Evolutionary conservation across 2,797 vertebrate species (phyloP).

Genomic region (Calcarius lapponicus): DNA sequence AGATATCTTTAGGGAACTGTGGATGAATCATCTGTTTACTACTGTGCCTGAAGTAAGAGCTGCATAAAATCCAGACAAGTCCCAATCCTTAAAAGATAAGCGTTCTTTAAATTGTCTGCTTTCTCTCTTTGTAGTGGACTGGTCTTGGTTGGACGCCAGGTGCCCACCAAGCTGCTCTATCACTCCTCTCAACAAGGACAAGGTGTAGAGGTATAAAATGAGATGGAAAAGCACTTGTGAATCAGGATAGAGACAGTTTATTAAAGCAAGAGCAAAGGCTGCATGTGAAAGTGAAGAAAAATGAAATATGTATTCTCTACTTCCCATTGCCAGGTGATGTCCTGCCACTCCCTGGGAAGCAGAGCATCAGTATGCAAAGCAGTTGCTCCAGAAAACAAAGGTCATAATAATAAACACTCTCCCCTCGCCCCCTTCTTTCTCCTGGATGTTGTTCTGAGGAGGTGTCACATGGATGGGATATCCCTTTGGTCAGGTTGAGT

Average conservation of each 20-base stretch:
- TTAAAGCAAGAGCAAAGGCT: background rate
- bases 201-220: background rate
- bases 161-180: background rate
- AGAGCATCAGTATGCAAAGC: background rate
- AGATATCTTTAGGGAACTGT: background rate
- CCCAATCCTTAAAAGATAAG: background rate
- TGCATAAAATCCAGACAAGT: background rate
- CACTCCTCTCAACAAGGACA: background rate
- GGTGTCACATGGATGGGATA: background rate
- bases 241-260: background rate
- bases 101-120: background rate
- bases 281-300: background rate
- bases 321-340: background rate
- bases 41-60: background rate
- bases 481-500: background rate
- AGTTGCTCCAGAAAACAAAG: background rate
- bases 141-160: background rate
- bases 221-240: background rate
- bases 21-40: background rate
- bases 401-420: background rate
- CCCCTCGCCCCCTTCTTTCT: fast-evolving
- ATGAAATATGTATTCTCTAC: background rate
- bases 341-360: background rate
- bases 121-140: background rate
- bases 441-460: background rate